phyloP scores from a whole-genome alignment of 2,113 vertebrate genomes.

The Cichladusa arquata region DNA sequence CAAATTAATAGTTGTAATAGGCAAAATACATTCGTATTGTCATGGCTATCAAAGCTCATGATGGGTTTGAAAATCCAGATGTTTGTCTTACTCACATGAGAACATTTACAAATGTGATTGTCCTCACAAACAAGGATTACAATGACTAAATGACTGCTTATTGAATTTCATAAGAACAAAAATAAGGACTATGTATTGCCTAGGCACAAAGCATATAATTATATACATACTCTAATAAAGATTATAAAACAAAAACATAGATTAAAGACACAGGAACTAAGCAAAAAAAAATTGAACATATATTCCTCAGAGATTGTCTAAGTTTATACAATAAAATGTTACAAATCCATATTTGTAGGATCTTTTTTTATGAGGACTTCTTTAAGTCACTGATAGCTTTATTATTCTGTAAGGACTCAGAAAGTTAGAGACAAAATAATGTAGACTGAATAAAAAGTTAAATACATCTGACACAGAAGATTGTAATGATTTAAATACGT shows the following conservation, averaged over 20 bases:
- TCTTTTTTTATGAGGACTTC: not conserved
- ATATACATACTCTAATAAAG: not conserved
- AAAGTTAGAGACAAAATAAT: not conserved
- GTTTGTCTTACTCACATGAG: not conserved
- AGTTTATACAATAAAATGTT: not conserved
- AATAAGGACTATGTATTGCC: not conserved
- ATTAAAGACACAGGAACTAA: not conserved
- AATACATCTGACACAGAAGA: not conserved
- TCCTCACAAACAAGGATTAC: not conserved
- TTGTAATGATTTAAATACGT: not conserved
- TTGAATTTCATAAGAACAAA: not conserved
- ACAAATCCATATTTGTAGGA: not conserved
- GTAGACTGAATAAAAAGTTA: not conserved
- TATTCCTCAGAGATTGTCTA: not conserved
- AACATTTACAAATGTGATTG: not conserved
- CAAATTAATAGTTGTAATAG: not conserved
- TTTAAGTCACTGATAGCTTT: not conserved
- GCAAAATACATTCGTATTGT: not conserved
- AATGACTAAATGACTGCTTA: not conserved
- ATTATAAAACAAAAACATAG: not conserved
- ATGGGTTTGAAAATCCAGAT: not conserved
- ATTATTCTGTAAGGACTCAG: not conserved
- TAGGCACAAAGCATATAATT: not conserved
- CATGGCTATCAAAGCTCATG: not conserved
- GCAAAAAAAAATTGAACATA: not conserved